phyloP scores from a whole-genome alignment of 2,888 invertebrate species.

The Desoria tigrina region DNA sequence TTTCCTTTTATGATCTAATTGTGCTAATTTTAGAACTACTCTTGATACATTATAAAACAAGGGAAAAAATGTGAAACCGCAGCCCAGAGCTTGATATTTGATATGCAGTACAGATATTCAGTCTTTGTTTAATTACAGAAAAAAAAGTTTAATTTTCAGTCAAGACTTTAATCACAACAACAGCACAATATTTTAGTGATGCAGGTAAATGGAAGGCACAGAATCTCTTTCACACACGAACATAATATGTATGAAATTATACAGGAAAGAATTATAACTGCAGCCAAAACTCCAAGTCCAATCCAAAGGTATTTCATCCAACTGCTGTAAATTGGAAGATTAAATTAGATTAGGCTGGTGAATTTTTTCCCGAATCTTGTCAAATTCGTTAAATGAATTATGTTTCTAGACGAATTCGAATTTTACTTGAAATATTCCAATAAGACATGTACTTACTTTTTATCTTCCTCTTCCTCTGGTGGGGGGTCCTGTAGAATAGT shows the following conservation, averaged over 20 bases:
- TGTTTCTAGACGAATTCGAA: background rate
- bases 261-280: slow-evolving; percentile 36
- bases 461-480: background rate
- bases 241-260: slow-evolving; percentile 48
- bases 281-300: slow-evolving; percentile 34
- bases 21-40: no score
- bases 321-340: no score
- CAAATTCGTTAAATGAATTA: background rate
- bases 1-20: no score
- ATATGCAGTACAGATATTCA: no score
- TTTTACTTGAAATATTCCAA: no score
- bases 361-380: no score
- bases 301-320: slow-evolving; percentile 39
- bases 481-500: slow-evolving; percentile 4
- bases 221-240: slow-evolving; percentile 37
- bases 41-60: no score
- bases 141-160: no score
- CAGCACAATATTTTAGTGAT: slow-evolving; percentile 38
- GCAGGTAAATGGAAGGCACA: slow-evolving; percentile 46
- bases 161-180: slow-evolving; percentile 33
- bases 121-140: no score
- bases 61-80: no score
- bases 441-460: background rate
- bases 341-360: no score
- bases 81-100: no score